Percentiles rank a stretch among this genome's conserved stretches.
These are phyloP conservation scores for Zonitis immaculata DNA, from an alignment of 2,888 invertebrate species.

Conservation along the genomic window DNA sequence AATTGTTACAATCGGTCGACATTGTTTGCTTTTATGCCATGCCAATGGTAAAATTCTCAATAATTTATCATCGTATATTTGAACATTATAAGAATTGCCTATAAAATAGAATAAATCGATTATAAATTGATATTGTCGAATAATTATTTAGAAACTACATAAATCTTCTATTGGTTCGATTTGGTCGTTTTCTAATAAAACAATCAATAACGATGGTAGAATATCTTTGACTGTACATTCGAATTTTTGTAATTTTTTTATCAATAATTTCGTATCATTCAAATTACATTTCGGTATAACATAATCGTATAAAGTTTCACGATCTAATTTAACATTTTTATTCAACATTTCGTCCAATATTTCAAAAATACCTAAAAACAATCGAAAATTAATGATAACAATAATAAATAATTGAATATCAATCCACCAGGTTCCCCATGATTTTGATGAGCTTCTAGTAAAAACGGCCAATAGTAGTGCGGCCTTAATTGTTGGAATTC, in stretches of 20 bases:
- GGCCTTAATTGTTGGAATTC: slow-evolving; percentile 46
- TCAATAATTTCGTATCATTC: slow-evolving; percentile 49
- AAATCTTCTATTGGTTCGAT: slow-evolving; percentile 48
- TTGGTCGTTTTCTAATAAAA: slow-evolving; percentile 40
- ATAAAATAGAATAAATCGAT: slow-evolving; percentile 13
- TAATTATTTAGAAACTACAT: slow-evolving; percentile 44
- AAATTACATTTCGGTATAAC: slow-evolving; percentile 55
- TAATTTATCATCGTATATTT: slow-evolving; percentile 52
- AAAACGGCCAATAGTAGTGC: slow-evolving; percentile 65
- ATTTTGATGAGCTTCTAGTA: slow-evolving; percentile 50
- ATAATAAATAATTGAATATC: background rate
- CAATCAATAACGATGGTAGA: slow-evolving; percentile 51
- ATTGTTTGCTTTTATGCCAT: slow-evolving; percentile 51
- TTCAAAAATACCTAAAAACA: slow-evolving; percentile 51
- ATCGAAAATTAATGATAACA: background rate
- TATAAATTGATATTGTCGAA: background rate
- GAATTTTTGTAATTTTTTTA: slow-evolving; percentile 51
- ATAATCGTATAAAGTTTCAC: slow-evolving; percentile 55
- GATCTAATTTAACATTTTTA: slow-evolving; percentile 54
- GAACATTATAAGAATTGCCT: slow-evolving; percentile 44
- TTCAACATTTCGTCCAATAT: slow-evolving; percentile 53
- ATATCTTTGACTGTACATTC: slow-evolving; percentile 46
- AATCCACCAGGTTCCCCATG: slow-evolving; percentile 54
- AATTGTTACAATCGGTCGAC: slow-evolving; percentile 49
- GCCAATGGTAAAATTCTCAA: slow-evolving; percentile 50